Base-by-base conservation (phyloP, 2,888 invertebrate species). In the Bombylius major region DNA sequence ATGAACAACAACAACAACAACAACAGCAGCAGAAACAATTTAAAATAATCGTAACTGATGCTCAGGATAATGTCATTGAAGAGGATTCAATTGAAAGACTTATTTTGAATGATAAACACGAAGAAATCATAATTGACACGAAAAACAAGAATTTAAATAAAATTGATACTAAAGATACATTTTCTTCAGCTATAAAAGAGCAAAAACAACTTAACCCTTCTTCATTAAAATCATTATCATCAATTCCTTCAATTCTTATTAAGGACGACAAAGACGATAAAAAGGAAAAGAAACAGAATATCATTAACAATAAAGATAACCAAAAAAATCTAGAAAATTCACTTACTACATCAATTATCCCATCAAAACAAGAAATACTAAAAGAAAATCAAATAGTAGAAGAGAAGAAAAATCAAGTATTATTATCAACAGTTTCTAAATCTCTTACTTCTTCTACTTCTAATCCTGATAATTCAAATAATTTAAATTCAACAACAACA, bases 1-100 rank as follows among this genome's bases (percentile, higher is more conserved):
- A 33, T 5, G 11, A 44, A n/a, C n/a, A 52, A 49, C 31, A 51
- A 51, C 23, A 52, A 49, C 31, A 51, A 51, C 23, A 44, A n/a
- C n/a, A 52, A 49, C 31, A 51, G 48, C 23, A 45, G 50, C 48
- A 50, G 32, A 42, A 50, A 33, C 65, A 66, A 39, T 70, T 73
- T 56, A 68, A 67, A 23, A 73, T 73, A 51, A 70, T 73, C 56
- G 71, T 73, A 50, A 73, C 72, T 3, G 73, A 73, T 62, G 65
- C 68, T 23, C 69, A 71, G 44, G 69, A 73, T 60, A 72, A 73
- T 58, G 65, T 72, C 39, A 72, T 73, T 50, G 70, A 70, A 61
- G 70, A 70, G 59, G 71, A 73, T 59, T 71, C 70, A 42, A 72
- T 72, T 53, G 66, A 66, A 49, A 60, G 62, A 14, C 32, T 36